Evolutionary conservation across 2,888 invertebrate genomes (phyloP), one percentile per base, ranked within the genome.

Genomic region (Apamea sordens): DNA sequence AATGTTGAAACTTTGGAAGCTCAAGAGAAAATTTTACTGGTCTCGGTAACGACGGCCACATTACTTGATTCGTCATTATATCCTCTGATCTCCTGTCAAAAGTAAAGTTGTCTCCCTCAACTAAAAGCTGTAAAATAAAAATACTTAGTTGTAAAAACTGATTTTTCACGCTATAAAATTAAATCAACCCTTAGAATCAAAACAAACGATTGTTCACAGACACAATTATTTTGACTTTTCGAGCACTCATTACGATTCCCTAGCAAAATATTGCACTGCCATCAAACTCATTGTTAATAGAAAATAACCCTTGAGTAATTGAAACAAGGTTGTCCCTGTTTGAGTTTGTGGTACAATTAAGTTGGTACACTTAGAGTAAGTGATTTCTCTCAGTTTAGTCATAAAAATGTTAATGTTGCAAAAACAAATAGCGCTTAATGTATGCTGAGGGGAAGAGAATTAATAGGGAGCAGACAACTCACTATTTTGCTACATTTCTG

Each of bases 351-450:
- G 72, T 56, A 84, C 56, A 80, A 85, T 83, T 84, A 90, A 87
- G 90, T 90, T 92, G 89, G 92, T 89, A 90, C 92, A 90, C 92
- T 91, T 92, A 89, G 91, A 94, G 92, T 94, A 94, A 95, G 95
- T 94, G 95, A 95, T 96, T 95, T 93, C 94, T 95, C 94, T 95
- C 93, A 94, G 95, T 95, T 94, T 94, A 95, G 96, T 95, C 95
- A 96, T 97, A 97, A 97, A 97, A 97, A 96, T 97, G 96, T 96
- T 95, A 97, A 97, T 96, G 96, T 93, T 92, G 94, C 94, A 94
- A 95, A 96, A 96, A 96, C 96, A 97, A 96, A 96, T 93, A 95
- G 93, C 93, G 93, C 90, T 91, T 96, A 96, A 96, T 96, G 92
- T 96, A 96, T 96, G 95, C 96, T 92, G 92, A 94, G 93, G 96